Base-by-base conservation (phyloP, 2,113 vertebrate genomes). In the Synchiropus splendidus region DNA sequence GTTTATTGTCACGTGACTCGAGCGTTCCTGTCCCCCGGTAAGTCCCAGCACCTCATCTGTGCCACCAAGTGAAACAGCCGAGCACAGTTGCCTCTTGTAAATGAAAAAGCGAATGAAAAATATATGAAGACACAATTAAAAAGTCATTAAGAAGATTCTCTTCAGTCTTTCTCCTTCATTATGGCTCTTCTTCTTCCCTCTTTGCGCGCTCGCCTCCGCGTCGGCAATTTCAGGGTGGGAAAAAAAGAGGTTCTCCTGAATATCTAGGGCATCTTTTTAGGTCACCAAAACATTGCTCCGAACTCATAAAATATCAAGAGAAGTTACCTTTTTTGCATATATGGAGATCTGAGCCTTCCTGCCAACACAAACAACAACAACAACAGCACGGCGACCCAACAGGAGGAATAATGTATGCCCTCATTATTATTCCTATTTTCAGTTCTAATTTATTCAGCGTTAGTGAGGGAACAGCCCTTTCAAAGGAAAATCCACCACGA, bases 181-280 rank as follows among this genome's bases (percentile, higher is more conserved):
- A 46, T 49, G 42, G 42, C 36, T 41, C 16, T 36, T 52, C n/a
- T 30, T 17, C 17, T 32, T 42, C n/a, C 36, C 34, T 16, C 51
- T 46, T 17, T 39, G 51, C 55, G 38, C 45, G 21, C 46, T 42
- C 58, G 41, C 49, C 36, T 50, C 31, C 52, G 51, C 36, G 48
- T 70, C 45, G 64, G 62, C 66, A 75, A 66, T 70, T 78, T 79
- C 68, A 75, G 62, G 65, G 70, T 76, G 66, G 60, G 69, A 73
- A 75, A 66, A 74, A 73, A 74, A 67, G 65, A 70, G 74, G 77
- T 65, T 54, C 70, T 56, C 62, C 70, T 48, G 65, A 76, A 72
- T 78, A 81, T 83, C 74, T 81, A 76, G 80, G 78, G 72, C 80
- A 77, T 72, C 64, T 76, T 83, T 83, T 77, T 76, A 65, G 80